Evolutionary conservation across 2,113 vertebrate species (phyloP).

Genomic region (Psilopsiagon aurifrons): DNA sequence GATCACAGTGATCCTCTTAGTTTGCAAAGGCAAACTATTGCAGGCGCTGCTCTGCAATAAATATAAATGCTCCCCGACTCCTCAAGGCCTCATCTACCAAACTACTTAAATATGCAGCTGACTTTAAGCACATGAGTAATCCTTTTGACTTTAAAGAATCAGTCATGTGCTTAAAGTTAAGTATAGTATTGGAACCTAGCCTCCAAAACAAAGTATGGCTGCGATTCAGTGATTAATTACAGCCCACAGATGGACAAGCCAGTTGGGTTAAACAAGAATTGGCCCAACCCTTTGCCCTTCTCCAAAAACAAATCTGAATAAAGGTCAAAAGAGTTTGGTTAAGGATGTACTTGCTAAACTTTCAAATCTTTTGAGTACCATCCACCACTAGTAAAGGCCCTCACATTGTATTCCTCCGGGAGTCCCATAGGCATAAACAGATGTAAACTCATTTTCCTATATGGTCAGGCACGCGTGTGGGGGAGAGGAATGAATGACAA

Average conservation of each 20-base stretch:
- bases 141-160: conserved; percentile 48
- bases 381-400: conserved; percentile 18
- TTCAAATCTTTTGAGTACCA: conserved; percentile 49
- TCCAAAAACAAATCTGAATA: conserved; percentile 55
- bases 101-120: not conserved
- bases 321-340: conserved; percentile 69
- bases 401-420: not conserved
- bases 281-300: conserved; percentile 63
- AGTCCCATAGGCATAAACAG: not conserved
- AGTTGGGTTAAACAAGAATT: conserved; percentile 56
- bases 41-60: not conserved
- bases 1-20: not conserved
- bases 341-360: conserved; percentile 66
- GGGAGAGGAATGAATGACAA: conserved; percentile 61
- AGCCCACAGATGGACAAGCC: conserved; percentile 36
- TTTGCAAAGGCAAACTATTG: not conserved
- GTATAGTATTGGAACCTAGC: not conserved
- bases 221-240: conserved; percentile 53
- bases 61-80: not conserved
- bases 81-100: not conserved
- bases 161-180: conserved; percentile 27
- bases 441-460: conserved; percentile 48
- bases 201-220: conserved; percentile 50
- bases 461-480: conserved; percentile 32
- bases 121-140: conserved; percentile 43